Percentiles rank a stretch among this genome's conserved stretches.
phyloP scores from a whole-genome alignment of 2,113 vertebrate species.

The Anthoscopus minutus region DNA sequence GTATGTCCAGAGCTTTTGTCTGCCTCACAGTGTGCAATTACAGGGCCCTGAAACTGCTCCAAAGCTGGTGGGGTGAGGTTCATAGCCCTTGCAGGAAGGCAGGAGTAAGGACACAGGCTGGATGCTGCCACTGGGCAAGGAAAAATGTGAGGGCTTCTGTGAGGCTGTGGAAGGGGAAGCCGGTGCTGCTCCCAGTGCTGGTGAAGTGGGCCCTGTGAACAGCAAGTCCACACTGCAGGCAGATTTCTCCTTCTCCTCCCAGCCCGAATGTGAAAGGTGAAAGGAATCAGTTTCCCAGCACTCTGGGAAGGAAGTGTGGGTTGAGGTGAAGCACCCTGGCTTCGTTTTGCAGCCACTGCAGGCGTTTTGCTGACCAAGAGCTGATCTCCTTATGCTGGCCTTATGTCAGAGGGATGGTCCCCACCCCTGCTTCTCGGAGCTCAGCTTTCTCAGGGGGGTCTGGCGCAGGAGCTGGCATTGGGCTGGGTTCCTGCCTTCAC shows the following conservation, averaged over 20 bases:
- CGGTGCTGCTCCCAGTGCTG: not conserved
- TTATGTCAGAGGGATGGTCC: not conserved
- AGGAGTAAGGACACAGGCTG: not conserved
- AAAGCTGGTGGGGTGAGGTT: not conserved
- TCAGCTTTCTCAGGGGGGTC: not conserved
- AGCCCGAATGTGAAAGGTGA: not conserved
- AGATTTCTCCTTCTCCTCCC: not conserved
- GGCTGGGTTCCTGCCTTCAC: not conserved
- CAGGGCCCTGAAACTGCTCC: not conserved
- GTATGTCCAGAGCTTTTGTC: slow-evolving; percentile 25
- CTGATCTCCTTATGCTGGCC: not conserved
- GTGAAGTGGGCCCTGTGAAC: not conserved
- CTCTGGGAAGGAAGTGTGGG: not conserved
- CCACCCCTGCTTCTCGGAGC: rapidly evolving
- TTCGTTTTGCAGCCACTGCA: not conserved
- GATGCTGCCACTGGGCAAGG: not conserved
- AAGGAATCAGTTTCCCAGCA: not conserved
- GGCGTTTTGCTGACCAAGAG: not conserved
- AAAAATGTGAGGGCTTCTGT: not conserved
- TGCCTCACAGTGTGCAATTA: not conserved
- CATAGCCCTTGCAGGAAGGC: not conserved
- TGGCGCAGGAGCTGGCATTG: not conserved
- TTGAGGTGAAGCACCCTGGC: not conserved
- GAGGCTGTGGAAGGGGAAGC: rapidly evolving
- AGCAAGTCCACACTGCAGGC: not conserved